Conservation (phyloP, 2,888 invertebrate species). For the Zygogramma bicolorata region DNA sequence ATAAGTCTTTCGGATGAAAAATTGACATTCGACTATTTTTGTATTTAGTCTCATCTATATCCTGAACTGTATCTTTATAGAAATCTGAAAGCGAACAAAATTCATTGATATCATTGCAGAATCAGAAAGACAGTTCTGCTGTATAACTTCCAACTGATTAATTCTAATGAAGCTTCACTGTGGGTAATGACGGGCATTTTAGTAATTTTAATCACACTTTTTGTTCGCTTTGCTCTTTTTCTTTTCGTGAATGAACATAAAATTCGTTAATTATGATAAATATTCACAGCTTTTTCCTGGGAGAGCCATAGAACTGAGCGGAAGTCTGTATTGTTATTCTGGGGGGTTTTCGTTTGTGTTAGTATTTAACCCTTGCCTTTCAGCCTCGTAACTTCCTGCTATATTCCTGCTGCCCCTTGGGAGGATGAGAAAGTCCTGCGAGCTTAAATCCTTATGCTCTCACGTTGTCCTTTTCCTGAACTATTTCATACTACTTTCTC, state of each 20-base stretch:
- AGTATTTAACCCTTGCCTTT: conserved; percentile 68
- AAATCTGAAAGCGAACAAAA: not conserved
- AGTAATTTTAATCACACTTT: conserved; percentile 64
- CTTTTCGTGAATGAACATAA: conserved; percentile 65
- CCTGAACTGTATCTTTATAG: no score
- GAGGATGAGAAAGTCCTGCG: conserved; percentile 53
- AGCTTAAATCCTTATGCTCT: conserved; percentile 45
- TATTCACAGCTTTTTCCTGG: conserved; percentile 68
- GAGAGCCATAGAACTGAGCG: conserved; percentile 66
- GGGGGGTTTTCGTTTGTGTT: conserved; percentile 66
- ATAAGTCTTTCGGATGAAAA: no score
- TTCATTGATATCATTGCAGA: not conserved
- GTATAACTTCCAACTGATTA: conserved; percentile 43
- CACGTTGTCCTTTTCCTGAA: conserved; percentile 36
- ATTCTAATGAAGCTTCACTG: conserved; percentile 54
- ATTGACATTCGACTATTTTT: no score
- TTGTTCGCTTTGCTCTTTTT: conserved; percentile 63
- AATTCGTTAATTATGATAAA: conserved; percentile 69
- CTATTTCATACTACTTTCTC: conserved; percentile 4
- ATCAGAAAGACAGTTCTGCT: conserved; percentile 48
- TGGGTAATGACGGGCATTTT: conserved; percentile 57
- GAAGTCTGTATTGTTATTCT: conserved; percentile 67
- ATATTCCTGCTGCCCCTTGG: conserved; percentile 64
- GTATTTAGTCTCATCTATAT: no score
- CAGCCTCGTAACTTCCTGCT: conserved; percentile 66